Evolutionary conservation across 2,888 invertebrate genomes (phyloP).

Genomic region (Tipula vernalis): DNA sequence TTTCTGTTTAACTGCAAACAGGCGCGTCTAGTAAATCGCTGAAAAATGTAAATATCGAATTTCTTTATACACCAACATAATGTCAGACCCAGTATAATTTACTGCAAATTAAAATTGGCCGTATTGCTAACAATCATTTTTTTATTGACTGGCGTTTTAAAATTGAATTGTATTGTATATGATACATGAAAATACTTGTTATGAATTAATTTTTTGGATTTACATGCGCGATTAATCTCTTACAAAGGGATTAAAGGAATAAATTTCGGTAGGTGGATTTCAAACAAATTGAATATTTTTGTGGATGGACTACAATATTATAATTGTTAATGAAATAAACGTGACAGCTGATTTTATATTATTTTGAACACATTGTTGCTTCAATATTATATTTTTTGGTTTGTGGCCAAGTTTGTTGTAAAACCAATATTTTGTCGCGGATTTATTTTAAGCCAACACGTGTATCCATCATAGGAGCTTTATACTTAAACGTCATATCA

Average conservation of each 20-base stretch:
- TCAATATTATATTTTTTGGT: neutral
- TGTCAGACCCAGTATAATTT: neutral
- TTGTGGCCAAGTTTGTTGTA: neutral
- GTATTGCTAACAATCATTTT: neutral
- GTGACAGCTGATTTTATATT: neutral
- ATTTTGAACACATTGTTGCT: neutral
- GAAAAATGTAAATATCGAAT: neutral
- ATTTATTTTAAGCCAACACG: neutral
- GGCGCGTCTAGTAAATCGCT: neutral
- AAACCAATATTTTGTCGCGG: neutral
- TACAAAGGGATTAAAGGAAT: neutral
- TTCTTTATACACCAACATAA: no score
- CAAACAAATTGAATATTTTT: neutral
- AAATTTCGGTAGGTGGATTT: neutral
- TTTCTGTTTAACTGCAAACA: neutral
- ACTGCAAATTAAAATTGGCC: neutral
- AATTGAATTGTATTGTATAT: neutral
- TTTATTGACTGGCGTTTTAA: neutral
- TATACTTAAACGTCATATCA: no score
- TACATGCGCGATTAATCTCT: neutral
- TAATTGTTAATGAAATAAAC: neutral
- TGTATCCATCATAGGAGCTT: neutral
- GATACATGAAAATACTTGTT: neutral
- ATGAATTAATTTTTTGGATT: neutral
- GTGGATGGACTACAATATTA: neutral